Evolutionary conservation across 92 coral and sea anemone species (phyloP).

Genomic region (Isaurus tuberculatus): DNA sequence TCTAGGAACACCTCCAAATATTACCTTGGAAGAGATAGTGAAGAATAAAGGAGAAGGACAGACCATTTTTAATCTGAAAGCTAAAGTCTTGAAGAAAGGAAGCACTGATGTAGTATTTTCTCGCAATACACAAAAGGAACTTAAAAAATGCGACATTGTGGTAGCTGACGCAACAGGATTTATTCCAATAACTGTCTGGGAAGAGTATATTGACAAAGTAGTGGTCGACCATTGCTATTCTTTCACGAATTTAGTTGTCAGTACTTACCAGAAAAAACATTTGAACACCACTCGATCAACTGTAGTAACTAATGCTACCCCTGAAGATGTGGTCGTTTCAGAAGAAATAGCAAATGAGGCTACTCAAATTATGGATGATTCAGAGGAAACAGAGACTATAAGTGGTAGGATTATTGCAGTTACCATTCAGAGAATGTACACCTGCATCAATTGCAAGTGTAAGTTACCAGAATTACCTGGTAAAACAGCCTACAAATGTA

Average conservation of each 20-base stretch:
- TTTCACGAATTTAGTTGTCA: no score
- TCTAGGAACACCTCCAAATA: not conserved
- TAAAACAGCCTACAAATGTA: not conserved
- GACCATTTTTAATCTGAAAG: not conserved
- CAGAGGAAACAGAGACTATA: not conserved
- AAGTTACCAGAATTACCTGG: not conserved
- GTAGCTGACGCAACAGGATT: no score
- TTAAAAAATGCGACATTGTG: no score
- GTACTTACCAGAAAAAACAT: no score
- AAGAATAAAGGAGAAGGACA: not conserved
- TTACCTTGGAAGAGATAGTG: not conserved
- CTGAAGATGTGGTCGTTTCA: not conserved
- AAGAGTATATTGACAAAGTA: not conserved
- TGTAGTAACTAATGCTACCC: not conserved
- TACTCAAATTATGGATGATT: not conserved
- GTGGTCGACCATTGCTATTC: not conserved
- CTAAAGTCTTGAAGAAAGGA: not conserved
- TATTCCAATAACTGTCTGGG: not conserved
- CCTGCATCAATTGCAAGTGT: constrained; percentile 9
- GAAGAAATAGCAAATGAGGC: not conserved
- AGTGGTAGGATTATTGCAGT: not conserved
- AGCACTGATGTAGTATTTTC: not conserved
- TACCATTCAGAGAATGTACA: not conserved
- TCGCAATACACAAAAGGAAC: not conserved
- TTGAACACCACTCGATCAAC: not conserved